phyloP scores from a whole-genome alignment of 2,888 invertebrate genomes.

The Cyclophora punctaria region DNA sequence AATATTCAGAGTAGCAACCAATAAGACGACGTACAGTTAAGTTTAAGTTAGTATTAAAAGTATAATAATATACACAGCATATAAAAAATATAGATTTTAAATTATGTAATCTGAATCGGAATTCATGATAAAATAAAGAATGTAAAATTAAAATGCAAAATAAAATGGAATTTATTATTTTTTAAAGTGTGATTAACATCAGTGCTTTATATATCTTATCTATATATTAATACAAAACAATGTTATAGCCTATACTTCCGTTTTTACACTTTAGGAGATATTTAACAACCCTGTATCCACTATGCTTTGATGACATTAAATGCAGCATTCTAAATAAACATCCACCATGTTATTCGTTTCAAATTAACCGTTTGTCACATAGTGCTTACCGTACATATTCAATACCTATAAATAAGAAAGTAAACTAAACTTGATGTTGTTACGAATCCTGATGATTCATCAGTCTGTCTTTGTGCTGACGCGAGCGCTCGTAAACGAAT shows the following conservation, averaged over 20 bases:
- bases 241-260: constrained; percentile 58
- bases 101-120: constrained; percentile 41
- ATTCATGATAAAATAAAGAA: constrained; percentile 38
- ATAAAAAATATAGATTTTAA: constrained; percentile 41
- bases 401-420: constrained; percentile 9
- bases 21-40: neutral
- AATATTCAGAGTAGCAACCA: constrained; percentile 5
- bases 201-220: constrained; percentile 59
- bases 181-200: constrained; percentile 55
- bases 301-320: constrained; percentile 65
- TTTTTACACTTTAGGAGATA: constrained; percentile 69
- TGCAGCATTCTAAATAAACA: constrained; percentile 46
- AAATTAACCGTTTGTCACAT: constrained; percentile 17
- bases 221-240: constrained; percentile 69
- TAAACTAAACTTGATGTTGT: constrained; percentile 12
- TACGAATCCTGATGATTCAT: constrained; percentile 8
- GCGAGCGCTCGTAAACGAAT: constrained; percentile 17
- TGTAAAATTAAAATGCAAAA: constrained; percentile 52
- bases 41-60: constrained; percentile 9
- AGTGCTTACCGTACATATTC: constrained; percentile 17
- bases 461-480: constrained; percentile 27
- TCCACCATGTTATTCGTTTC: constrained; percentile 28
- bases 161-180: constrained; percentile 54
- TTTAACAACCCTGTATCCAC: constrained; percentile 75
- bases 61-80: constrained; percentile 39